phyloP scores from a whole-genome alignment of 2,888 invertebrate species.

The Beris chalybata region DNA sequence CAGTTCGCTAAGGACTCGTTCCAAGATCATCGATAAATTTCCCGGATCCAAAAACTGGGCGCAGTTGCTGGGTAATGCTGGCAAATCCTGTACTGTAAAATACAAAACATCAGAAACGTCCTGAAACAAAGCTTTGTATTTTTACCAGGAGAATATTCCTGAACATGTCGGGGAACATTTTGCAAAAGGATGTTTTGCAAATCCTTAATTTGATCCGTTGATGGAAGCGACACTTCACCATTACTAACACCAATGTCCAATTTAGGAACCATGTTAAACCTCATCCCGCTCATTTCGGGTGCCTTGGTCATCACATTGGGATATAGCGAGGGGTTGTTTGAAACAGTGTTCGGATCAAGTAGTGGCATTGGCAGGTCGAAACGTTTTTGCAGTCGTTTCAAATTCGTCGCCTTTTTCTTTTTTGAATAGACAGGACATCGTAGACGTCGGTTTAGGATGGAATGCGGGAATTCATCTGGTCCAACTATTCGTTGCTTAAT shows the following conservation, averaged over 20 bases:
- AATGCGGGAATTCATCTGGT: neutral
- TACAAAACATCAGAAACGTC: no score
- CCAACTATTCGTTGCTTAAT: neutral
- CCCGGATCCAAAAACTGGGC: neutral
- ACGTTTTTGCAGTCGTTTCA: conserved; percentile 7
- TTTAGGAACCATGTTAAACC: neutral
- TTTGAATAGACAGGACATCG: neutral
- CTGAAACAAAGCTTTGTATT: no score
- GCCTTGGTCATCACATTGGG: conserved; percentile 29
- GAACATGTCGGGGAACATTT: neutral
- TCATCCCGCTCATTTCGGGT: conserved; percentile 2
- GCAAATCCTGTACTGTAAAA: no score
- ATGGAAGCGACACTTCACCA: neutral
- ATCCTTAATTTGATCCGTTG: conserved; percentile 25
- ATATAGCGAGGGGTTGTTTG: conserved; percentile 29
- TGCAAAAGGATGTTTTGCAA: conserved; percentile 16
- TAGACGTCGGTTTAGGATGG: neutral
- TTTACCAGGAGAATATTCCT: neutral
- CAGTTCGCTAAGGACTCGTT: conserved; percentile 44
- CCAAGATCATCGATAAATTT: conserved; percentile 41
- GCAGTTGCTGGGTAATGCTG: neutral
- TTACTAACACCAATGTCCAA: neutral
- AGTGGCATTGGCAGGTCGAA: neutral
- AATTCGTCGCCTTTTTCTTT: neutral
- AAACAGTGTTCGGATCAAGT: conserved; percentile 21